Evolutionary conservation across 23 tunicate species (phyloP).

Genomic region (Trididemnum clinides): DNA sequence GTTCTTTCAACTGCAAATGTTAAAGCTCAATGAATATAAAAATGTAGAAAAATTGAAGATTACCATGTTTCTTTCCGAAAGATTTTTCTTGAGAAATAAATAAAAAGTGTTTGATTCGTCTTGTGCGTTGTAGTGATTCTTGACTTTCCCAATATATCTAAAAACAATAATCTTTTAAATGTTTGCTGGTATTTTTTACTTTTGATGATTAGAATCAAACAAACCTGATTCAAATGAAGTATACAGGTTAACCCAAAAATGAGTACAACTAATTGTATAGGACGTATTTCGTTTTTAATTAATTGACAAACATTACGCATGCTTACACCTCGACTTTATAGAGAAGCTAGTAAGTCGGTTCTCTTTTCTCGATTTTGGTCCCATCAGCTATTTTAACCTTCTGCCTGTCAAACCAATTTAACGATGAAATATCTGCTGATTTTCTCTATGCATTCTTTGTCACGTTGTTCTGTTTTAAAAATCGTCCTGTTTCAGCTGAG

Average conservation of each 20-base stretch:
- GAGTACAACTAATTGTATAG: not conserved
- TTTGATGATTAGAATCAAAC: not conserved
- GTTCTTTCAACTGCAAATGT: no score
- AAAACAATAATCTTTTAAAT: not conserved
- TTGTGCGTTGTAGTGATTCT: not conserved
- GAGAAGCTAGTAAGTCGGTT: no score
- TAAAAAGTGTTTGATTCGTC: not conserved
- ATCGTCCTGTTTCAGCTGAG: no score
- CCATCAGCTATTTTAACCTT: no score
- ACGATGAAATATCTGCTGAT: no score
- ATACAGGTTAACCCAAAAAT: not conserved
- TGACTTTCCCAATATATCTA: constrained; percentile 18
- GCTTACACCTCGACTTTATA: not conserved
- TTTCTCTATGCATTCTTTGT: no score
- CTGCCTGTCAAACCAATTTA: no score
- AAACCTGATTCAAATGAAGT: constrained; percentile 3
- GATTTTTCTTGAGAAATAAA: constrained; percentile 11
- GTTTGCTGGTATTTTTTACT: not conserved
- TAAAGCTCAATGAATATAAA: no score
- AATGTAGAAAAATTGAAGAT: no score
- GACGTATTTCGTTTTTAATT: not conserved
- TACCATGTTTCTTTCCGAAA: no score
- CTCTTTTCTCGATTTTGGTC: no score
- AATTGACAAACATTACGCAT: not conserved
- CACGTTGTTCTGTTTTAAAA: no score